Conservation (phyloP, 2,888 invertebrate genomes). For the Embidobia sp. region DNA sequence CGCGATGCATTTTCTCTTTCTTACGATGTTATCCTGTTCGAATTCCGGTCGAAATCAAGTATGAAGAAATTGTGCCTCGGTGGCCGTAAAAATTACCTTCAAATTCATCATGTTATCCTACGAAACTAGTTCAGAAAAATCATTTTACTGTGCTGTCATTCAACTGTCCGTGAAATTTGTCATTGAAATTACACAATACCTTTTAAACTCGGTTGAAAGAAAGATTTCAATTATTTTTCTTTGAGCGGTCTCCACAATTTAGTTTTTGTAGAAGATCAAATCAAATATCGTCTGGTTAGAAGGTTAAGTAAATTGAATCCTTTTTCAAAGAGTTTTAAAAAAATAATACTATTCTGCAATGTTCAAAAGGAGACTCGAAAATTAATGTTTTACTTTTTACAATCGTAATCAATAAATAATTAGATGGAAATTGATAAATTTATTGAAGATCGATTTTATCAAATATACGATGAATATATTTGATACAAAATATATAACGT, state of each 20-base stretch:
- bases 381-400: too few relatives aligned
- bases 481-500: too few relatives aligned
- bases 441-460: too few relatives aligned
- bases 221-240: neutral
- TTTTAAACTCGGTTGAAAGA: neutral
- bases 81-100: constrained; percentile 38
- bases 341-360: too few relatives aligned
- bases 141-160: constrained; percentile 53
- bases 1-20: neutral
- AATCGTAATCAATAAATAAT: too few relatives aligned
- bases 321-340: too few relatives aligned
- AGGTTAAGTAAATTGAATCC: too few relatives aligned
- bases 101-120: constrained; percentile 43
- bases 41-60: constrained; percentile 45
- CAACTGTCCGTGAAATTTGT: constrained; percentile 42
- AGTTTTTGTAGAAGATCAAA: too few relatives aligned
- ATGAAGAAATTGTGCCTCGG: constrained; percentile 40
- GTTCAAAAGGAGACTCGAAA: too few relatives aligned
- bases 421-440: too few relatives aligned
- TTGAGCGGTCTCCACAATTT: neutral
- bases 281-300: too few relatives aligned
- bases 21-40: constrained; percentile 44
- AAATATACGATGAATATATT: too few relatives aligned
- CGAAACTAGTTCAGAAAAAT: constrained; percentile 53
- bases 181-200: constrained; percentile 19